Percentiles rank a stretch among this genome's conserved stretches.
phyloP scores from a whole-genome alignment of 2,888 invertebrate genomes.

The Patella ulyssiponensis region DNA sequence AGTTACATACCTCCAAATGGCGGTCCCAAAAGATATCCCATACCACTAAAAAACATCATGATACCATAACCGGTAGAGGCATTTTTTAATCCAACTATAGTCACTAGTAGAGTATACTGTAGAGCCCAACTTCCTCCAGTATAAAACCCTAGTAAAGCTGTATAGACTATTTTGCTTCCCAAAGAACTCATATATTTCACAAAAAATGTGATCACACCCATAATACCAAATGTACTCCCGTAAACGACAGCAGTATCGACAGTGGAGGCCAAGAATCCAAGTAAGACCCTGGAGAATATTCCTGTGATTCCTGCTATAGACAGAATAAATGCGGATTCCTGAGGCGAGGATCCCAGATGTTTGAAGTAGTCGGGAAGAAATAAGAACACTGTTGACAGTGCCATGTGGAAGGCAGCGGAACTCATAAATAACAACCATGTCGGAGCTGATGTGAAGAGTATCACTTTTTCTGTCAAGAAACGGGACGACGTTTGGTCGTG shows the following conservation, averaged over 20 bases:
- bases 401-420: background rate
- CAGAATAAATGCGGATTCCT: background rate
- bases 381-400: background rate
- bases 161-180: background rate
- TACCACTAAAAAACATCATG: slow-evolving; percentile 5
- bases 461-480: background rate
- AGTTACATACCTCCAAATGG: background rate
- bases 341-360: background rate
- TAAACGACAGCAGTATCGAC: background rate
- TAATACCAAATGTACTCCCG: background rate
- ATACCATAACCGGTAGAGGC: background rate
- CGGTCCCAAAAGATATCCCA: background rate
- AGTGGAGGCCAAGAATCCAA: background rate
- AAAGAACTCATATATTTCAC: background rate
- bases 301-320: background rate
- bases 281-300: background rate
- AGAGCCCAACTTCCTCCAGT: background rate
- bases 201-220: background rate
- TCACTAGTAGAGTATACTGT: background rate
- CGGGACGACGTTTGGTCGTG: background rate
- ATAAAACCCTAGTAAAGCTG: background rate
- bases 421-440: background rate
- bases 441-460: background rate
- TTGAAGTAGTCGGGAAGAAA: background rate
- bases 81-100: background rate